Conservation (phyloP, 92 coral and sea anemone genomes). For the Siderastrea siderea region DNA sequence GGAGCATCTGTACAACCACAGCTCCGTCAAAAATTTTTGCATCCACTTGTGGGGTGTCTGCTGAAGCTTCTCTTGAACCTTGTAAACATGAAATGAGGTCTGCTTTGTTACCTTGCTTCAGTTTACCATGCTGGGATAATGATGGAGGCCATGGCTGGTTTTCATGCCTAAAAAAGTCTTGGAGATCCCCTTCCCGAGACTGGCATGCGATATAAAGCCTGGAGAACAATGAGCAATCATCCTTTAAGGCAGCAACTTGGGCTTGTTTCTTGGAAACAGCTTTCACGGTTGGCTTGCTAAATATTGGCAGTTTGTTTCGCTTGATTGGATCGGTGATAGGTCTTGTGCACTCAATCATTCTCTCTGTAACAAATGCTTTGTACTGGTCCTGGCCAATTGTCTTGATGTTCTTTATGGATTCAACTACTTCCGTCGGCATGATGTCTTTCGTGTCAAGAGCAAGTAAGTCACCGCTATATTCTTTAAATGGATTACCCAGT, state of each 20-base stretch:
- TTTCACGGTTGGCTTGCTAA: conserved; percentile 45
- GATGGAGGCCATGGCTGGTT: conserved; percentile 59
- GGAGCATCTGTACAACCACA: conserved; percentile 57
- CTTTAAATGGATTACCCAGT: conserved; percentile 24
- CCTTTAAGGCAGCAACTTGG: conserved; percentile 55
- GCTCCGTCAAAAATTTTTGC: conserved; percentile 50
- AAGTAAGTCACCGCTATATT: conserved; percentile 5
- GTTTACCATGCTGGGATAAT: conserved; percentile 39
- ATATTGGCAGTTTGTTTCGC: conserved; percentile 49
- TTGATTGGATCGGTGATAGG: conserved; percentile 64
- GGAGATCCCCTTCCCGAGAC: conserved; percentile 43
- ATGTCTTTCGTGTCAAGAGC: neutral
- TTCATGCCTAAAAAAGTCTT: conserved; percentile 59
- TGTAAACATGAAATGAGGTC: conserved; percentile 41
- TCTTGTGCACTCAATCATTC: conserved; percentile 37
- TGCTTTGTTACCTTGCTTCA: conserved; percentile 45
- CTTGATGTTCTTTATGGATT: conserved; percentile 55
- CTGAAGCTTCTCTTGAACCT: conserved; percentile 30
- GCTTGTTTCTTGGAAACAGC: conserved; percentile 44
- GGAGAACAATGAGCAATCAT: conserved; percentile 55
- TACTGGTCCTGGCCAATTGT: conserved; percentile 57
- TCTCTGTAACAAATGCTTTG: conserved; percentile 57
- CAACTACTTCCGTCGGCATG: conserved; percentile 47
- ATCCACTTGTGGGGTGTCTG: conserved; percentile 43
- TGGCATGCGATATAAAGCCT: conserved; percentile 60